Evolutionary conservation across 2,113 vertebrate genomes (phyloP).

Genomic region (Siphamia tubifer): DNA sequence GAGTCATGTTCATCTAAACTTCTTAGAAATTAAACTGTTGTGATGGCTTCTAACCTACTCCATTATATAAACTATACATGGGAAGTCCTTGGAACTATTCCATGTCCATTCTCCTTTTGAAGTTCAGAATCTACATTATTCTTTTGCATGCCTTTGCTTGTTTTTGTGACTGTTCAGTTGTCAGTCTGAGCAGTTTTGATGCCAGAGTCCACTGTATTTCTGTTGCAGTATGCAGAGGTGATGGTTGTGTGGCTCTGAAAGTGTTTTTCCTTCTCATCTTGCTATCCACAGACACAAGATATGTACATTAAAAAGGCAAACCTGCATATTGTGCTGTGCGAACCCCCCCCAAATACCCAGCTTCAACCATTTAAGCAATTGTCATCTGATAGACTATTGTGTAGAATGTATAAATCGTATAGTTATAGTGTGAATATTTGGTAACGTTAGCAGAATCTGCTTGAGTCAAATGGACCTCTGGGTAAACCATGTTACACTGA

Average conservation of each 20-base stretch:
- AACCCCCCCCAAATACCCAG: no score
- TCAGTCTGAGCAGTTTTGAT: conserved; percentile 2
- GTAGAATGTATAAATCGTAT: no score
- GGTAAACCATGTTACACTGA: no score
- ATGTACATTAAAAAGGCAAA: neutral
- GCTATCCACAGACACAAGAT: neutral
- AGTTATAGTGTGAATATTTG: no score
- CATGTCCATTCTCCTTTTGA: neutral
- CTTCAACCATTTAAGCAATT: neutral
- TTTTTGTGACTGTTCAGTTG: neutral
- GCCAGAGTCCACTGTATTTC: neutral
- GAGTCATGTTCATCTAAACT: conserved; percentile 26
- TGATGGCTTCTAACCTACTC: neutral
- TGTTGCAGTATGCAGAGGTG: neutral
- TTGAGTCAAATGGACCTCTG: no score
- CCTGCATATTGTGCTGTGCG: neutral
- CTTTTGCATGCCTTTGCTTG: neutral
- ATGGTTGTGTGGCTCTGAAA: conserved; percentile 20
- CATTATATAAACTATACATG: neutral
- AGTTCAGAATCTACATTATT: neutral
- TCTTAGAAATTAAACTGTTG: neutral
- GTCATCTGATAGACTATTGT: neutral
- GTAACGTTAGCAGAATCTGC: no score
- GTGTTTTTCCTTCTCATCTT: conserved; percentile 23
- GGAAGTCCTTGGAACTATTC: neutral